Conservation (phyloP, 2,888 invertebrate species). For the Pyralis farinalis region DNA sequence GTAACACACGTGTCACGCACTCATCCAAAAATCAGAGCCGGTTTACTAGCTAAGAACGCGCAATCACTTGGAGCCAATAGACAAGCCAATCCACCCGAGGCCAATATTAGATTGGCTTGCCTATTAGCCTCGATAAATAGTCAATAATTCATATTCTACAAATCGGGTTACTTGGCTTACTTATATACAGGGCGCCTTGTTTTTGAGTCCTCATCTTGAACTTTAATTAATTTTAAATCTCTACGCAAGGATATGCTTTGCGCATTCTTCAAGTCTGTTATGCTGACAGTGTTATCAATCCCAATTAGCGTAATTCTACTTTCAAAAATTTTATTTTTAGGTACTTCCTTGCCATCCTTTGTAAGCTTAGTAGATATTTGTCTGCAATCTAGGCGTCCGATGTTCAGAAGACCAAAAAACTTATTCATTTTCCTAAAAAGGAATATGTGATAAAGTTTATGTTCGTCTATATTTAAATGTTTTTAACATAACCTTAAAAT, state of each 20-base stretch:
- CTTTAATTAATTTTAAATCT: conserved; percentile 85
- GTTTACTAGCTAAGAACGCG: no score
- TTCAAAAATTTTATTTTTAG: conserved; percentile 53
- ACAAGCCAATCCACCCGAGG: no score
- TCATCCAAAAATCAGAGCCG: no score
- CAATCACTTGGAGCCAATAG: no score
- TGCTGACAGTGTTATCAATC: conserved; percentile 77
- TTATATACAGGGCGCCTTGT: conserved; percentile 85
- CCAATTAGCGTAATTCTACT: conserved; percentile 84
- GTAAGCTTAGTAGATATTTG: conserved; percentile 46
- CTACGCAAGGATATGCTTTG: conserved; percentile 84
- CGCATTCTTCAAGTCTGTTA: conserved; percentile 85
- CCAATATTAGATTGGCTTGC: no score
- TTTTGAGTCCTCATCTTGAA: conserved; percentile 84
- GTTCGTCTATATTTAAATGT: no score
- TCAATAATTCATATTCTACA: no score
- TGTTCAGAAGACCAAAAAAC: conserved; percentile 34
- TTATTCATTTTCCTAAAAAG: conserved; percentile 49
- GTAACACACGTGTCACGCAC: no score
- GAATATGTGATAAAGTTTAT: no score
- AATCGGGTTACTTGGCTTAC: no score
- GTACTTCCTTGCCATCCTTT: conserved; percentile 69
- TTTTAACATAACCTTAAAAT: no score
- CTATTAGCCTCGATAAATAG: no score
- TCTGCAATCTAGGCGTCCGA: conserved; percentile 42